phyloP scores from a whole-genome alignment of 2,888 invertebrate genomes.

The Nymphalis c-album region DNA sequence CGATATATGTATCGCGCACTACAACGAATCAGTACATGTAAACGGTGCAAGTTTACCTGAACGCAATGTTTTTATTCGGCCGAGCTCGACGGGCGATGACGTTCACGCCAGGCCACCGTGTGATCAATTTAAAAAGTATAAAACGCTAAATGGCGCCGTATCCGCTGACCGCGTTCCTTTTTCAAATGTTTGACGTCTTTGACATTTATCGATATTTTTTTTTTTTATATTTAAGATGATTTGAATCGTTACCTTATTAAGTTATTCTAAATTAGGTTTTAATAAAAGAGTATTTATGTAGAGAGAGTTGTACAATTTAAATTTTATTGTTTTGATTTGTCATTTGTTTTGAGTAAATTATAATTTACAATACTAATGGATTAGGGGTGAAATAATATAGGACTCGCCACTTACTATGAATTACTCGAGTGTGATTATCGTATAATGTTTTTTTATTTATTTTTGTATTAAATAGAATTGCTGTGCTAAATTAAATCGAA shows the following conservation, averaged over 20 bases:
- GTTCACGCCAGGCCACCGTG: conserved; percentile 50
- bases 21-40: conserved; percentile 61
- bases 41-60: conserved; percentile 57
- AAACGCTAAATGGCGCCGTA: conserved; percentile 51
- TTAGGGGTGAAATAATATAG: too few relatives aligned
- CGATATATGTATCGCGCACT: conserved; percentile 41
- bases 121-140: conserved; percentile 61
- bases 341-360: too few relatives aligned
- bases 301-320: too few relatives aligned
- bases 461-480: too few relatives aligned
- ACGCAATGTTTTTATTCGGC: conserved; percentile 65
- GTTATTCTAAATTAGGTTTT: neutral
- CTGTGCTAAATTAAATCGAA: too few relatives aligned
- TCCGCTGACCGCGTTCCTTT: conserved; percentile 47
- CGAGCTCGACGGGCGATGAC: conserved; percentile 53
- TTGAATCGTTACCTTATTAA: neutral
- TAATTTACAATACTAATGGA: too few relatives aligned
- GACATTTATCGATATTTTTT: conserved; percentile 27
- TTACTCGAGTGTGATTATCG: too few relatives aligned
- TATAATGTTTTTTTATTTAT: too few relatives aligned
- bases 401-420: too few relatives aligned
- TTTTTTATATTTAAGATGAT: neutral
- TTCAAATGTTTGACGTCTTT: conserved; percentile 43
- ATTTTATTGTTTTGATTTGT: too few relatives aligned
- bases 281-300: neutral